These are phyloP conservation scores for Halcyon chelicuti DNA, from an alignment of 2,797 vertebrate species.

Conservation along the genomic window DNA sequence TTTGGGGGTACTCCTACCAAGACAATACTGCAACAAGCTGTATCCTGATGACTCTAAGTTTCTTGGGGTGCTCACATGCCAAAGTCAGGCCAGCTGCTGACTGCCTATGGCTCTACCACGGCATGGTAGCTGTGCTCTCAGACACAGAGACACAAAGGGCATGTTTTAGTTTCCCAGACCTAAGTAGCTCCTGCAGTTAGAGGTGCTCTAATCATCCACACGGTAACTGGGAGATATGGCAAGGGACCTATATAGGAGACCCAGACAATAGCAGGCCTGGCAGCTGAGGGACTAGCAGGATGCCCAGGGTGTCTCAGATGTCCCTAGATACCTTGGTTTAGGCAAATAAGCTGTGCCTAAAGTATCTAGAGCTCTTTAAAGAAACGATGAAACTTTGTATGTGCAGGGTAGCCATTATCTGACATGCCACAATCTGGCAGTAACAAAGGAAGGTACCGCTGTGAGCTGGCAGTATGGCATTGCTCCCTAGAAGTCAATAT, in stretches of 20 bases:
- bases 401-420: background rate
- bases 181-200: background rate
- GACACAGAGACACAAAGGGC: background rate
- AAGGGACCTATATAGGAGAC: background rate
- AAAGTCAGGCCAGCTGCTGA: background rate
- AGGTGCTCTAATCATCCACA: background rate
- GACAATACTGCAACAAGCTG: background rate
- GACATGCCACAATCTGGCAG: slow-evolving; percentile 23
- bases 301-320: background rate
- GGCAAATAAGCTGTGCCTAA: background rate
- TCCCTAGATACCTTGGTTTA: background rate
- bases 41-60: rapidly evolving
- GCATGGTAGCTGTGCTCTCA: background rate
- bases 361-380: background rate
- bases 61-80: background rate
- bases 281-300: background rate
- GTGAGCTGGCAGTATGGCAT: background rate
- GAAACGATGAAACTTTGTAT: background rate
- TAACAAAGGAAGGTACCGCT: background rate
- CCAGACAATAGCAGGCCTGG: background rate
- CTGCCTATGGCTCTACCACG: background rate
- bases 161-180: background rate
- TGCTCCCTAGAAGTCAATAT: slow-evolving; percentile 51
- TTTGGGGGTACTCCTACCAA: background rate
- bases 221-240: background rate